Evolutionary conservation across 2,113 vertebrate species (phyloP), one percentile per base, ranked within the genome.

Genomic region (Silurus meridionalis): DNA sequence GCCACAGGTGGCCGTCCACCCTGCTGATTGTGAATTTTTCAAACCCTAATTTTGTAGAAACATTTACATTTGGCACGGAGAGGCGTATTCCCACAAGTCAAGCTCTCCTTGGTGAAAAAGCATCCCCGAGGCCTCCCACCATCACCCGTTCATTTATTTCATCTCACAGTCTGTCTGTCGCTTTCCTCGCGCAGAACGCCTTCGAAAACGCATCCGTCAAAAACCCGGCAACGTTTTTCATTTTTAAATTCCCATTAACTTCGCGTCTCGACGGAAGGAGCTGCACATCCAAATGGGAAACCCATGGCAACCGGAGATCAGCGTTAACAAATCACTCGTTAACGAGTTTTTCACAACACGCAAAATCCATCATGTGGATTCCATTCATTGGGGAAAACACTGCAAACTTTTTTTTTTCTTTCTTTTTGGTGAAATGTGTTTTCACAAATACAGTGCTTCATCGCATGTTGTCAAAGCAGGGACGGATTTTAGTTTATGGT

Each of bases 191-290:
- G 4, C 66, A 61, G 3, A 50, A 74, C 57, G 53, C 37, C 82
- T 88, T 89, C 82, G 81, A 87, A 84, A 85, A 80, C 19, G 61
- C 84, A 85, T 89, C 86, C 60, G 80, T 90, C 86, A 87, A 79
- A 75, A 60, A 72, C 83, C 66, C 52, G 37, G 37, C 78, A 82
- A 77, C 80, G 82, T 83, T 28, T 83, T 83, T 86, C 89, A 86
- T 88, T 83, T 86, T 90, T 90, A 90, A 90, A 82, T 83, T 87
- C 78, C 86, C 78, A 89, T 90, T 91, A 87, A 84, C 87, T 86
- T 79, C 72, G 53, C 83, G 10, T 84, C 83, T 83, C 89, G 55
- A 77, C 79, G 78, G 67, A 52, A 66, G 23, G n/a, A 57, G 23
- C 17, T 64, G 57, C 60, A n/a, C 57, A 52, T 86, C 85, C 80